phyloP scores from a whole-genome alignment of 2,113 vertebrate species.

The Alligator sinensis region DNA sequence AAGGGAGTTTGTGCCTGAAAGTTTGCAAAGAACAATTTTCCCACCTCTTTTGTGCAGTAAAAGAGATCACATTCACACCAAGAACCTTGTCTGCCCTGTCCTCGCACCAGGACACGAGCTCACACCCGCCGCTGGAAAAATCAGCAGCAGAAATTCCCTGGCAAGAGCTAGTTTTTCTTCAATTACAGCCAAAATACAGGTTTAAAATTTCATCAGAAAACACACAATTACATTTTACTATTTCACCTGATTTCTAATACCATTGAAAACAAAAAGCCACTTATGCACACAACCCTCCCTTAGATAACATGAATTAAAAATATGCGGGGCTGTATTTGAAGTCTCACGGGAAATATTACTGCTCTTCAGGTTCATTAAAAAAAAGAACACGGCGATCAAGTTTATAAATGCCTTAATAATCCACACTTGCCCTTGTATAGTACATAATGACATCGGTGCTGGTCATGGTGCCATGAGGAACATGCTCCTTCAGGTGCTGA shows the following conservation, averaged over 20 bases:
- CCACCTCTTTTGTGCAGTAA: too few species aligned
- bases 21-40: too few species aligned
- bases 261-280: background rate
- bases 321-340: background rate
- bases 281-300: background rate
- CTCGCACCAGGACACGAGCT: too few species aligned
- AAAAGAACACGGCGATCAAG: background rate
- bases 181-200: conserved; percentile 1
- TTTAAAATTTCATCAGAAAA: conserved; percentile 43
- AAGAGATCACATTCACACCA: too few species aligned
- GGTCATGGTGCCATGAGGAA: conserved; percentile 91
- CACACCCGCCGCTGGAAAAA: too few species aligned
- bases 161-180: conserved; percentile 37
- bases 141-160: too few species aligned
- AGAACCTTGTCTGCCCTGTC: too few species aligned
- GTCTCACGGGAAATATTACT: background rate
- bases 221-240: conserved; percentile 12
- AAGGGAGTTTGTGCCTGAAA: too few species aligned
- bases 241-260: background rate
- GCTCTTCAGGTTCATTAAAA: background rate
- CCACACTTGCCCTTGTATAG: conserved; percentile 90
- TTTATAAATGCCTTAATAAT: background rate
- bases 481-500: conserved; percentile 95
- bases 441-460: conserved; percentile 91
- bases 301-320: background rate